Percentiles rank a stretch among this genome's conserved stretches.
These are phyloP conservation scores for Lochmaea crataegi DNA, from an alignment of 2,888 invertebrate species.

Conservation along the genomic window DNA sequence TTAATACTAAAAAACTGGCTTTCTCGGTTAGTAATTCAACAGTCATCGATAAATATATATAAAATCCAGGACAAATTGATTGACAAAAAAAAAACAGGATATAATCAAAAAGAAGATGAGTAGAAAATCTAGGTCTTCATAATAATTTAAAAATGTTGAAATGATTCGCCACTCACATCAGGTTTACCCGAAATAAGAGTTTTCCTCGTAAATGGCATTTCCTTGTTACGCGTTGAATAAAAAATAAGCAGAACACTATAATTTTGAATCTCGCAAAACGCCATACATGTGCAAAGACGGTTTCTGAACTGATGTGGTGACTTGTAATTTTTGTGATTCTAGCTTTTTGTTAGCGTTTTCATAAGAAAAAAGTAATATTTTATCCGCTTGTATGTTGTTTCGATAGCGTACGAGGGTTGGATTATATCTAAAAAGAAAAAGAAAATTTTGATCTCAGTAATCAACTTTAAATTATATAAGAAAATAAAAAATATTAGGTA, in stretches of 20 bases:
- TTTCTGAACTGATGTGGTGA: conserved; percentile 9
- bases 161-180: conserved; percentile 31
- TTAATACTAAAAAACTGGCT: no score
- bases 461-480: not conserved
- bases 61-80: no score
- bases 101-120: no score
- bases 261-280: conserved; percentile 33
- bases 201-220: conserved; percentile 39
- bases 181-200: conserved; percentile 33
- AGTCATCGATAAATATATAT: no score
- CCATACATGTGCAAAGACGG: conserved; percentile 23
- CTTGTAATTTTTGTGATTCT: conserved; percentile 29
- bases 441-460: not conserved
- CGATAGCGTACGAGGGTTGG: not conserved
- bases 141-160: conserved; percentile 35
- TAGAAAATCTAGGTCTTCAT: no score
- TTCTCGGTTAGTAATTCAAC: no score
- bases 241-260: conserved; percentile 39
- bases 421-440: not conserved
- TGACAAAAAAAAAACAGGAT: no score
- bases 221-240: conserved; percentile 37
- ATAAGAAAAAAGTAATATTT: conserved; percentile 16
- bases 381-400: not conserved
- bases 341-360: not conserved
- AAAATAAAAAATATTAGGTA: no score